Evolutionary conservation across 2,797 vertebrate genomes (phyloP).

Genomic region (Champsocephalus esox): DNA sequence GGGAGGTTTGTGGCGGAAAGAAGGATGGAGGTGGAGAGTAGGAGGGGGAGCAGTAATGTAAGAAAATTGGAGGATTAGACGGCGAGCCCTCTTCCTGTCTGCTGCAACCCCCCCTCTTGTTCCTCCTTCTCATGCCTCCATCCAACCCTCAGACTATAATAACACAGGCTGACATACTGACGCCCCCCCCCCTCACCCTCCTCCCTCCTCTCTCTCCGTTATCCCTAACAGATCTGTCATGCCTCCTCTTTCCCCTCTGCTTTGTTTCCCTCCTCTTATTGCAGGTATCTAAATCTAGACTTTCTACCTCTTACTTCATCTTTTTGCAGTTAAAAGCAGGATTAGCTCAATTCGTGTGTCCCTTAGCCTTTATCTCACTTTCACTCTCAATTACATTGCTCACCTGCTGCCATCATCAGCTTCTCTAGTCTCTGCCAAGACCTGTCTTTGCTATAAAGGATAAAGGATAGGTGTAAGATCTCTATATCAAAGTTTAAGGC

Average conservation of each 20-base stretch:
- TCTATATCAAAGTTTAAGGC: constrained; percentile 16
- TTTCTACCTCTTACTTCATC: constrained; percentile 35
- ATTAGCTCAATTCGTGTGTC: constrained; percentile 51
- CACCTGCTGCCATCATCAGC: constrained; percentile 29
- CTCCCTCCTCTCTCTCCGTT: constrained; percentile 31
- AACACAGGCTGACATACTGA: constrained; percentile 77
- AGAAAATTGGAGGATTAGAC: constrained; percentile 85
- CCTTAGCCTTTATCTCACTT: constrained; percentile 14
- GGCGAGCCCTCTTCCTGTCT: constrained; percentile 83
- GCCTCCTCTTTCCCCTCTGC: constrained; percentile 46
- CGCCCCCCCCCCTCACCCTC: constrained; percentile 9
- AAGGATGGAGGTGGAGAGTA: constrained; percentile 52
- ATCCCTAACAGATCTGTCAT: constrained; percentile 74
- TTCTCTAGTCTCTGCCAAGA: constrained; percentile 26
- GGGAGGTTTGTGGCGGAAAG: constrained; percentile 25
- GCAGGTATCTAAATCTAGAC: constrained; percentile 43
- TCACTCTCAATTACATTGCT: constrained; percentile 44
- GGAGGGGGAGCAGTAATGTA: constrained; percentile 78
- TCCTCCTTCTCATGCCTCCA: constrained; percentile 68
- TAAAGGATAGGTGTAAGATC: background rate
- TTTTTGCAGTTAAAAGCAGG: constrained; percentile 55
- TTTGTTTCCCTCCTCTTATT: constrained; percentile 40
- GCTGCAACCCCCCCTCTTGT: constrained; percentile 54
- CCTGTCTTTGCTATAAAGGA: background rate
- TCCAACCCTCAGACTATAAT: constrained; percentile 75